Evolutionary conservation across 2,113 vertebrate genomes (phyloP).

Genomic region (Numenius arquata): DNA sequence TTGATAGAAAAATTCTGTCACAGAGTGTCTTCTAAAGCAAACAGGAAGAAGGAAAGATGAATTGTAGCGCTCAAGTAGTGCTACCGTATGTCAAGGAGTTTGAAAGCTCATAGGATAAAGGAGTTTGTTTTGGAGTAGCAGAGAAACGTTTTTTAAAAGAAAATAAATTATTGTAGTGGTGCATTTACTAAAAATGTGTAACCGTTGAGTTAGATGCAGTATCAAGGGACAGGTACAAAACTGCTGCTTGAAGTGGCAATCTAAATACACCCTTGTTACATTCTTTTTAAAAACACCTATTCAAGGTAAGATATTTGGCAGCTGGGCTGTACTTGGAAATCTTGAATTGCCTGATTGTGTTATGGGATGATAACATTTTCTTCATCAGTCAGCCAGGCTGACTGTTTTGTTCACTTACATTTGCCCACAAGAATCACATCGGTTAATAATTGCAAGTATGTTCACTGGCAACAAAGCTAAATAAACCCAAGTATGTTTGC

Average conservation of each 20-base stretch:
- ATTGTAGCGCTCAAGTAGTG: not conserved
- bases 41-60: not conserved
- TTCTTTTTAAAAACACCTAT: not conserved
- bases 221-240: not conserved
- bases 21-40: not conserved
- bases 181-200: not conserved
- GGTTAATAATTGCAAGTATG: not conserved
- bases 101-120: not conserved
- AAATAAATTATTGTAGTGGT: not conserved
- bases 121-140: not conserved
- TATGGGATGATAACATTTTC: not conserved
- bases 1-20: not conserved
- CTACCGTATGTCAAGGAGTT: not conserved
- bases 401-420: not conserved
- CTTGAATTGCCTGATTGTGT: not conserved
- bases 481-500: not conserved
- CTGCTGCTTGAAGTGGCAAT: not conserved
- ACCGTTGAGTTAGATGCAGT: not conserved
- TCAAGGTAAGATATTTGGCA: not conserved
- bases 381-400: not conserved
- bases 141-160: not conserved
- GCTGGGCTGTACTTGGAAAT: not conserved
- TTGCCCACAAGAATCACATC: not conserved
- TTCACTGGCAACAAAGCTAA: not conserved
- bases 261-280: not conserved